These are phyloP conservation scores for Brienomyrus brachyistius DNA, from an alignment of 2,113 vertebrate species.

Conservation along the genomic window DNA sequence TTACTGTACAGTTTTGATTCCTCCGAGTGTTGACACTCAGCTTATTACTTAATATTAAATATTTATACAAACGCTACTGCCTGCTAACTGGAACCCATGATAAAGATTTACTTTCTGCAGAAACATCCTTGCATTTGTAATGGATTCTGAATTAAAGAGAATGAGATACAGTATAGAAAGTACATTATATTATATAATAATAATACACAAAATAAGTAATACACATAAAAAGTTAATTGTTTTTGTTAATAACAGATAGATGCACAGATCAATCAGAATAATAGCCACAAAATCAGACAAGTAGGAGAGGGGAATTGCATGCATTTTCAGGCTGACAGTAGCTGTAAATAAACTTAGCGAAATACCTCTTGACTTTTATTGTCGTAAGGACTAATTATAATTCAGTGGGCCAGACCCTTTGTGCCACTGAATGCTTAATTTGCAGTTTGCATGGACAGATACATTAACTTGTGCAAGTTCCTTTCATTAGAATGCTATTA, in stretches of 20 bases:
- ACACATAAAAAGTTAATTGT: neutral
- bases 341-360: slow-evolving; percentile 68
- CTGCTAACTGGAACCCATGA: slow-evolving; percentile 43
- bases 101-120: slow-evolving; percentile 27
- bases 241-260: neutral
- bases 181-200: neutral
- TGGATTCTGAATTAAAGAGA: neutral
- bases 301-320: slow-evolving; percentile 23
- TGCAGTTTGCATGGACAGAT: slow-evolving; percentile 75
- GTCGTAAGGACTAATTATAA: slow-evolving; percentile 74
- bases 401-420: slow-evolving; percentile 70
- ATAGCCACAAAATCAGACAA: slow-evolving; percentile 31
- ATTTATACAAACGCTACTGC: slow-evolving; percentile 67
- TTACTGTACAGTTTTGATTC: slow-evolving; percentile 72
- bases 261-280: neutral
- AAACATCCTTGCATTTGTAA: slow-evolving; percentile 14
- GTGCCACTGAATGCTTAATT: slow-evolving; percentile 71
- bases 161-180: neutral
- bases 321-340: slow-evolving; percentile 48
- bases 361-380: slow-evolving; percentile 76
- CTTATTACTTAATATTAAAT: slow-evolving; percentile 82
- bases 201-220: neutral
- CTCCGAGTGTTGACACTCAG: slow-evolving; percentile 58
- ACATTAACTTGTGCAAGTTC: slow-evolving; percentile 71
- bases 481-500: slow-evolving; percentile 79